phyloP scores from a whole-genome alignment of 2,797 vertebrate species.

The Macropus fuliginosus region DNA sequence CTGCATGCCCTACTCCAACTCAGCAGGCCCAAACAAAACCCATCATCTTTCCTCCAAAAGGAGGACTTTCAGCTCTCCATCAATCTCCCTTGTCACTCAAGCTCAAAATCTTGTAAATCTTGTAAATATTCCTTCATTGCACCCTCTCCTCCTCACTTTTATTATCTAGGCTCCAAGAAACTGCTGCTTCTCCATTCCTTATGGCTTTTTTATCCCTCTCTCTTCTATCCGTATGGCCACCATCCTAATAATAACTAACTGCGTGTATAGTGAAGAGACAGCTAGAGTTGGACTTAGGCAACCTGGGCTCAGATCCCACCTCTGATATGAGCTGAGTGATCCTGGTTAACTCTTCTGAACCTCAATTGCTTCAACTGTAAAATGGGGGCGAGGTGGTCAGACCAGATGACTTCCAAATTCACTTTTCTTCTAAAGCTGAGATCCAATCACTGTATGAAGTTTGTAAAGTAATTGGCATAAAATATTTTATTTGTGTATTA shows the following conservation, averaged over 20 bases:
- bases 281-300: not conserved
- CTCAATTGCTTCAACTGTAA: not conserved
- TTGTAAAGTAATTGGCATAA: not conserved
- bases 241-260: not conserved
- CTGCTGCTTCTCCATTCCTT: not conserved
- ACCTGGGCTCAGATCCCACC: too few species aligned
- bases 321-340: not conserved
- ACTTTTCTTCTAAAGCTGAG: not conserved
- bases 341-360: not conserved
- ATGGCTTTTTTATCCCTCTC: not conserved
- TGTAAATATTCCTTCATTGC: not conserved
- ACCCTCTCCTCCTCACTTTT: not conserved
- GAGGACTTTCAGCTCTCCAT: not conserved
- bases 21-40: not conserved
- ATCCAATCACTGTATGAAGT: not conserved
- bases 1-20: not conserved
- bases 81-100: not conserved
- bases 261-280: not conserved
- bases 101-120: not conserved
- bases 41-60: not conserved
- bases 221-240: not conserved
- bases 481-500: not conserved
- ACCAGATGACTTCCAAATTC: not conserved
- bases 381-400: too few species aligned
- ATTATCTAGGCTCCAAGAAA: not conserved